Conservation (phyloP, 2,797 vertebrate species). For the Acanthurus tractus region DNA sequence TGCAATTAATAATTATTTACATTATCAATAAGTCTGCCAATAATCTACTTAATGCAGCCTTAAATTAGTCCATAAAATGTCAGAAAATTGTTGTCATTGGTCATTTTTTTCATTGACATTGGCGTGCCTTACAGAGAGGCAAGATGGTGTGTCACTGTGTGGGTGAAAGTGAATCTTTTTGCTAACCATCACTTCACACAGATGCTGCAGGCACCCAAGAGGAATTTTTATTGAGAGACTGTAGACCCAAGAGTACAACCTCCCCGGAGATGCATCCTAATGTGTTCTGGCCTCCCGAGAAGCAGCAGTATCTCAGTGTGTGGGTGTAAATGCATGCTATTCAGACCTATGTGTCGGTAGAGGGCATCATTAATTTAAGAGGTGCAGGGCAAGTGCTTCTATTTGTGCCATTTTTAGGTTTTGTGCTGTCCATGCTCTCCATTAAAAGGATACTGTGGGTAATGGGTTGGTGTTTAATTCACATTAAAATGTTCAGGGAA, state of each 20-base stretch:
- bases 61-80: neutral
- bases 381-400: conserved; percentile 52
- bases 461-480: conserved; percentile 12
- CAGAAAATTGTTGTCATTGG: conserved; percentile 50
- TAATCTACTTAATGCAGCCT: neutral
- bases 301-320: conserved; percentile 29
- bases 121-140: conserved; percentile 21
- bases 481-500: conserved; percentile 1
- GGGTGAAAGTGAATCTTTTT: conserved; percentile 47
- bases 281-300: conserved; percentile 45
- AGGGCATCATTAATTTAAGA: conserved; percentile 73
- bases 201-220: conserved; percentile 40
- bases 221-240: conserved; percentile 50
- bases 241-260: conserved; percentile 23
- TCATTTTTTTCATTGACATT: conserved; percentile 39
- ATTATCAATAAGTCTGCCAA: neutral
- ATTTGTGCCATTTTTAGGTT: conserved; percentile 68
- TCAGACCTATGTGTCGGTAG: conserved; percentile 34
- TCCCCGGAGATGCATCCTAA: conserved; percentile 53
- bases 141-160: conserved; percentile 42
- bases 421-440: conserved; percentile 18
- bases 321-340: conserved; percentile 37
- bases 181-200: conserved; percentile 49
- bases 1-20: neutral
- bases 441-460: conserved; percentile 24